Evolutionary conservation across 2,888 invertebrate species (phyloP).

Genomic region (Corbicula japonica): DNA sequence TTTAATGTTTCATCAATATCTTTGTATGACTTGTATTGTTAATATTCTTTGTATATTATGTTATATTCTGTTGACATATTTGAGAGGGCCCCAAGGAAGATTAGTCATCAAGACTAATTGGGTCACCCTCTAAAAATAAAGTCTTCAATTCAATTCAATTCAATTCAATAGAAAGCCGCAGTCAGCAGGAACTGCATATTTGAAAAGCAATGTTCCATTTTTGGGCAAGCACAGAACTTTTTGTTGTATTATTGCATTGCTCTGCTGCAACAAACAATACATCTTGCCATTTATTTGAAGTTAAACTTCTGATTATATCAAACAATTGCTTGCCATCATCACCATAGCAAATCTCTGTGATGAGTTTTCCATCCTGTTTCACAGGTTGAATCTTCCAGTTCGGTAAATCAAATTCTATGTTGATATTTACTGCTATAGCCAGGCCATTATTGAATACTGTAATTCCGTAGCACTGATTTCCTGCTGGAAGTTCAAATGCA

Average conservation of each 20-base stretch:
- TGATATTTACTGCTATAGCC: not conserved
- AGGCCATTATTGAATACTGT: not conserved
- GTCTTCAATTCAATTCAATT: too few species aligned
- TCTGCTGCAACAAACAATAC: not conserved
- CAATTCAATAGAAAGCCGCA: too few species aligned
- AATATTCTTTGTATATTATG: too few species aligned
- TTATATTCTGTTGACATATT: too few species aligned
- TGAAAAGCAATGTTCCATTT: not conserved
- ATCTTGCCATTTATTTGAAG: not conserved
- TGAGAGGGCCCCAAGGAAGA: too few species aligned
- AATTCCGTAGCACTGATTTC: not conserved
- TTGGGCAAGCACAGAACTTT: not conserved
- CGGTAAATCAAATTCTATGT: not conserved
- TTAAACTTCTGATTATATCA: not conserved
- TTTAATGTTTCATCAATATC: too few species aligned
- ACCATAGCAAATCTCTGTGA: not conserved
- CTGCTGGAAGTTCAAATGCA: too few species aligned
- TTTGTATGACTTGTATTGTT: too few species aligned
- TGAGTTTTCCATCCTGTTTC: not conserved
- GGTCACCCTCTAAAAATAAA: too few species aligned
- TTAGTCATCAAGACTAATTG: too few species aligned
- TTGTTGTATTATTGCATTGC: not conserved
- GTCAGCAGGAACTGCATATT: not conserved
- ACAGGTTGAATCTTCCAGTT: constrained; percentile 1
- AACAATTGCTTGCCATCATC: not conserved